Evolutionary conservation across 2,888 invertebrate species (phyloP).

Genomic region (Cryptus armator): DNA sequence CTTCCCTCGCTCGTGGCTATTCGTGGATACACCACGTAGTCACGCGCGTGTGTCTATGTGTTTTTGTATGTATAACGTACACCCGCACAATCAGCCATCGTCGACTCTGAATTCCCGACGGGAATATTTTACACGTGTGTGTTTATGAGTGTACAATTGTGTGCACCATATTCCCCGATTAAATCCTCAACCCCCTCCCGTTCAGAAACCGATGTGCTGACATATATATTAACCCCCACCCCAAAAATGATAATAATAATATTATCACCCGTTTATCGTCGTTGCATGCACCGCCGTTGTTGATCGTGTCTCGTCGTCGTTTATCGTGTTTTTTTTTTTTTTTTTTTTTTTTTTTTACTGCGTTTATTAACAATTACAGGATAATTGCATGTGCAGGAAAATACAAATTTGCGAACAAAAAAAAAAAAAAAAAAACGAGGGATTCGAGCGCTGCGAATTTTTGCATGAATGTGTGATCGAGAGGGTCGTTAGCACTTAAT

Average conservation of each 20-base stretch:
- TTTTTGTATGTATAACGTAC: not conserved
- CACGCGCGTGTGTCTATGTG: constrained; percentile 9
- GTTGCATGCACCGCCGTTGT: constrained; percentile 47
- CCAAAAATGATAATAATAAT: constrained; percentile 28
- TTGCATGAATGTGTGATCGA: not conserved
- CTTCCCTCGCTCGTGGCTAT: constrained; percentile 19
- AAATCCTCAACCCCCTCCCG: constrained; percentile 14
- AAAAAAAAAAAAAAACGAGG: not conserved
- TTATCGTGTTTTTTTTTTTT: constrained; percentile 11
- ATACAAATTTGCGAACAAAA: not conserved
- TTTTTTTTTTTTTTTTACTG: constrained; percentile 12
- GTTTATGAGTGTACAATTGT: not conserved
- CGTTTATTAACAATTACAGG: constrained; percentile 6
- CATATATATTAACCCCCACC: not conserved
- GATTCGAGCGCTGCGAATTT: too few relatives aligned
- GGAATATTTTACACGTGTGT: constrained; percentile 38
- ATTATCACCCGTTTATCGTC: constrained; percentile 40
- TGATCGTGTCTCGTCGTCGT: constrained; percentile 35
- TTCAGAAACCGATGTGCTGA: constrained; percentile 39
- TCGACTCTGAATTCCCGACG: constrained; percentile 42
- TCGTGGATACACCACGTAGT: constrained; percentile 18
- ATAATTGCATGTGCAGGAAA: constrained; percentile 8
- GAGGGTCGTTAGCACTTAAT: too few relatives aligned
- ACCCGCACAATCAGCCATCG: constrained; percentile 22
- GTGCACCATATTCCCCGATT: constrained; percentile 1